A percentile compares a stretch with the other conserved stretches of the same genome.
These are phyloP conservation scores for Drosophila orosa DNA, from an alignment of 1,140 invertebrate species.

Conservation along the genomic window DNA sequence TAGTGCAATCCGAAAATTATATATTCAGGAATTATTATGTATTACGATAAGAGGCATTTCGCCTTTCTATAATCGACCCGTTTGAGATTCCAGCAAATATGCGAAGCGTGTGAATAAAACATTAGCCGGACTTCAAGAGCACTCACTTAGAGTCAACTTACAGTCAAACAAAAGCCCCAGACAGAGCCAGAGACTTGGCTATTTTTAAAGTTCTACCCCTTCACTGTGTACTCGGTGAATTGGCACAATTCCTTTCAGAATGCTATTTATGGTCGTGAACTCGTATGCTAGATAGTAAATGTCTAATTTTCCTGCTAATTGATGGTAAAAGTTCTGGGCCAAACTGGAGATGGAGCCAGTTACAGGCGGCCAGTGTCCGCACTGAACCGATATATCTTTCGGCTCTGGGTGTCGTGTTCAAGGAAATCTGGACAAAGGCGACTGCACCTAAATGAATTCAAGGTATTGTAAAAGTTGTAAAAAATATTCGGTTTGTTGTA, in stretches of 20 bases:
- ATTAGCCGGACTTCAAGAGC: constrained; percentile 21
- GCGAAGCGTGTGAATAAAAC: constrained; percentile 15
- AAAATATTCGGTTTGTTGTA: background rate
- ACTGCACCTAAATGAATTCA: background rate
- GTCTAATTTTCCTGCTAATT: constrained; percentile 52
- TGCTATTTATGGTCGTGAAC: constrained; percentile 27
- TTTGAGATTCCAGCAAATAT: constrained; percentile 18
- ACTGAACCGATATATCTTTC: constrained; percentile 10
- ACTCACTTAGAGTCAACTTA: constrained; percentile 4
- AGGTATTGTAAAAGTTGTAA: background rate
- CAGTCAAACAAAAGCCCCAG: constrained; percentile 9
- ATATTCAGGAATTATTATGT: constrained; percentile 2
- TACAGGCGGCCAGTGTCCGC: constrained; percentile 37
- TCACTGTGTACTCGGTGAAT: constrained; percentile 22
- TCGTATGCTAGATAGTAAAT: constrained; percentile 31
- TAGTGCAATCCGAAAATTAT: background rate
- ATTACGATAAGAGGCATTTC: background rate
- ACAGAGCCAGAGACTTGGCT: constrained; percentile 5
- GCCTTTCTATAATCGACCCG: constrained; percentile 9
- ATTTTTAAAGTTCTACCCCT: constrained; percentile 29
- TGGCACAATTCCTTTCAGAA: constrained; percentile 37
- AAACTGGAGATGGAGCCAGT: constrained; percentile 45
- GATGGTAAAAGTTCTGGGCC: constrained; percentile 47
- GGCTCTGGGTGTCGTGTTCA: background rate
- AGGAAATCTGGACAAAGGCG: background rate